Percentiles rank a stretch among this genome's conserved stretches.
Evolutionary conservation across 2,113 vertebrate genomes (phyloP).

Genomic region (Phoxinus phoxinus): DNA sequence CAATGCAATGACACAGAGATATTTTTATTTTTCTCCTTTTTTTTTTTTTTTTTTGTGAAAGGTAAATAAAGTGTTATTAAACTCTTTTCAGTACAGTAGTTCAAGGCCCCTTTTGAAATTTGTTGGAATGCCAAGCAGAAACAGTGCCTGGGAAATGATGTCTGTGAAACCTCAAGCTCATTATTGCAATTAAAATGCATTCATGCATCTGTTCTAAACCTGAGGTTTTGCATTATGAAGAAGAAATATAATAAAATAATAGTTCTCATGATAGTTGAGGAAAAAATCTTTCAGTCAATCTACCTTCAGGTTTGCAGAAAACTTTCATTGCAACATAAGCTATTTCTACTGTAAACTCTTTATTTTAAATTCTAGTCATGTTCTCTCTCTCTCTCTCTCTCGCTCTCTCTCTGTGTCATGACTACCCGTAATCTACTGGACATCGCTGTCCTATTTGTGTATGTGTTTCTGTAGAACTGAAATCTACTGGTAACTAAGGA

Average conservation of each 20-base stretch:
- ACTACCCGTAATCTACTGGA: constrained; percentile 98
- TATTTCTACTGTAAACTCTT: constrained; percentile 69
- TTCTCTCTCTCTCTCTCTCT: constrained; percentile 66
- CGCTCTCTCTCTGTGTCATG: constrained; percentile 72
- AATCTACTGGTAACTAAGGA: constrained; percentile 70
- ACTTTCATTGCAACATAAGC: constrained; percentile 62
- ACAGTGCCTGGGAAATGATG: constrained; percentile 66
- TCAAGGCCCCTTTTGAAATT: constrained; percentile 75
- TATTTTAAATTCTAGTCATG: constrained; percentile 63
- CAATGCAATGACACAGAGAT: constrained; percentile 68
- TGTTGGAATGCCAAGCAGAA: constrained; percentile 76
- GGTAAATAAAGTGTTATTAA: constrained; percentile 60
- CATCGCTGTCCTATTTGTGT: constrained; percentile 81
- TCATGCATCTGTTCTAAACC: constrained; percentile 72
- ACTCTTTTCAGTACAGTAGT: constrained; percentile 64
- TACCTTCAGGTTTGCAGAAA: constrained; percentile 64
- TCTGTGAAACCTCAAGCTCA: constrained; percentile 73
- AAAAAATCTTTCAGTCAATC: constrained; percentile 54
- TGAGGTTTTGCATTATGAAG: constrained; percentile 73
- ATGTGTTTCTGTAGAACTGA: constrained; percentile 70
- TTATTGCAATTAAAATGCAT: constrained; percentile 77
- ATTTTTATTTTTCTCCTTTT: constrained; percentile 37
- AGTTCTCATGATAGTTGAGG: constrained; percentile 50
- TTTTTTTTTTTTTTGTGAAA: constrained; percentile 60
- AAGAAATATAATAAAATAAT: constrained; percentile 61